Evolutionary conservation across 2,797 vertebrate genomes (phyloP), one percentile per base, ranked within the genome.

Genomic region (Aselliscus stoliczkanus): DNA sequence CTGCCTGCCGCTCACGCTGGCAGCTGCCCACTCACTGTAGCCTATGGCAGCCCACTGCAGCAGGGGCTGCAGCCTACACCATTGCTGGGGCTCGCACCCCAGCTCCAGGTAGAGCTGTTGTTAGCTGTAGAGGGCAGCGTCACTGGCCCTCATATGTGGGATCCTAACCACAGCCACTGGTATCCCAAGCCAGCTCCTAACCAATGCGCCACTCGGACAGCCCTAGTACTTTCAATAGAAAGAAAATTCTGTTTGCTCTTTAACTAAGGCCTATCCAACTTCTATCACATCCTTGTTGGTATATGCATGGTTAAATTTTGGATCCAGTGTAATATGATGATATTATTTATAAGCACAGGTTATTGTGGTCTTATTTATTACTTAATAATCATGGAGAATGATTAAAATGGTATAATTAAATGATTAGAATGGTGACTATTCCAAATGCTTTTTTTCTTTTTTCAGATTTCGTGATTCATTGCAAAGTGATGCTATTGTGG

Each of bases 401-500:
- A 82, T 44, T 89, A 93, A 84, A 80, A 23, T 88, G 75, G 88
- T 87, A 23, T 25, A 50, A 75, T 50, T 27, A 23, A 84, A 80
- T 62, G 29, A 87, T 70, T 93, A 92, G 90, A 83, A 37, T 86
- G 69, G 77, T 85, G 34, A 91, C 31, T 86, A 4, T 90, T 93
- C 47, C n/a, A 70, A 77, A 85, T 86, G 90, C 15, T 97, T 95
- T 9, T 81, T 96, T 96, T 96, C 8, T 34, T 37, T 97, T 94
- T 96, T 82, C 97, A 99, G 99, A 97, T 99, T 99, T 97, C 98
- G 87, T 56, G 98, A 98, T 88, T 98, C 98, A 15, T 29, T 99
- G 92, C 98, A 98, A 96, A 98, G 97, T 67, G 98, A 98, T 31
- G 94, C 97, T 11, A 92, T 99, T 83, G 98, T 98, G 4, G 98